Conservation (phyloP, 2,888 invertebrate species). For the Halictus quadricinctus region DNA sequence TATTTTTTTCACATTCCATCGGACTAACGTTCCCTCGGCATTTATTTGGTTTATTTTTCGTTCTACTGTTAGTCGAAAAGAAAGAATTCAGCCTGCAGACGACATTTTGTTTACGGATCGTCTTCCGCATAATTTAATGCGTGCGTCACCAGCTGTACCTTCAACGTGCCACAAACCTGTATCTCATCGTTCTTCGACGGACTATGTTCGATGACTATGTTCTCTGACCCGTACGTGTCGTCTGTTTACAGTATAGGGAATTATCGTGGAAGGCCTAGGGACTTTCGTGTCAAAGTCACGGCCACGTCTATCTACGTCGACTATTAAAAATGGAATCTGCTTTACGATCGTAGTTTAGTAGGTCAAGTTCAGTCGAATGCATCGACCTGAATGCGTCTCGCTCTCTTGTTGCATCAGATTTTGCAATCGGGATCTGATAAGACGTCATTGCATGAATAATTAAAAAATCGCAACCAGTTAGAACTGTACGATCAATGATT, state of each 20-base stretch:
- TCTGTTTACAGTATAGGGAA: not conserved
- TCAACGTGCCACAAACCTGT: not conserved
- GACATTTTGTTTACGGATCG: not conserved
- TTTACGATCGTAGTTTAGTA: not conserved
- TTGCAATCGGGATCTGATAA: not conserved
- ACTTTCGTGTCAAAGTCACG: conserved; percentile 20
- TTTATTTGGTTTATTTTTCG: not conserved
- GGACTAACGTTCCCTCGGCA: too few relatives aligned
- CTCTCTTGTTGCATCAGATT: not conserved
- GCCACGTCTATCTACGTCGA: not conserved
- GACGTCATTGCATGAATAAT: not conserved
- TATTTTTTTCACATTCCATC: not conserved
- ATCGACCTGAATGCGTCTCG: conserved; percentile 1
- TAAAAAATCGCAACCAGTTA: not conserved
- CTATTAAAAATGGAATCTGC: conserved; percentile 4
- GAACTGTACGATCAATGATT: not conserved
- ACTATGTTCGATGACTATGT: not conserved
- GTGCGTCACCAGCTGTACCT: not conserved
- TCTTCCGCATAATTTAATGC: not conserved
- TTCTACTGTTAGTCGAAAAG: not conserved
- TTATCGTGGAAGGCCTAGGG: conserved; percentile 9
- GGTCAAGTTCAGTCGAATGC: conserved; percentile 19
- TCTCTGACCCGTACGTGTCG: not conserved
- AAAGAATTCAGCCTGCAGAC: not conserved
- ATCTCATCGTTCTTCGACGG: not conserved